phyloP scores from a whole-genome alignment of 2,113 vertebrate genomes.

The Hemichromis elongatus region DNA sequence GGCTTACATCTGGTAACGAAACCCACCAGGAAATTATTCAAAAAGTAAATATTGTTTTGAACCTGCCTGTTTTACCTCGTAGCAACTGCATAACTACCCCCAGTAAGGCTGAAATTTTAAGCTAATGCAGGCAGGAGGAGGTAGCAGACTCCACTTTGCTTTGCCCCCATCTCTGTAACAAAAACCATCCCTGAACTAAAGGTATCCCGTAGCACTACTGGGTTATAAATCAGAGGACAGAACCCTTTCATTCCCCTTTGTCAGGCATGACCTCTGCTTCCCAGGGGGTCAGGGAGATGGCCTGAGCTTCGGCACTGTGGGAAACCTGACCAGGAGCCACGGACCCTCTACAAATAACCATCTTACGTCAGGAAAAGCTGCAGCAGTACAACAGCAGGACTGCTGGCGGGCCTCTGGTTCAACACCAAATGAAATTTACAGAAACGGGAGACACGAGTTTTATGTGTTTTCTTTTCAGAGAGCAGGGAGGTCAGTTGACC shows the following conservation, averaged over 20 bases:
- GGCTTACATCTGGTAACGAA: slow-evolving; percentile 21
- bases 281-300: slow-evolving; percentile 39
- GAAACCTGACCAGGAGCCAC: slow-evolving; percentile 57
- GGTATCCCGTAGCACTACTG: slow-evolving; percentile 57
- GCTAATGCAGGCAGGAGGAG: slow-evolving; percentile 22
- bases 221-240: slow-evolving; percentile 73
- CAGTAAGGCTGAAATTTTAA: slow-evolving; percentile 17
- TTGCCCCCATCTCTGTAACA: slow-evolving; percentile 41
- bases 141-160: background rate
- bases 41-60: background rate
- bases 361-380: slow-evolving; percentile 39
- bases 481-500: slow-evolving; percentile 32
- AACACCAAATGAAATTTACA: slow-evolving; percentile 23
- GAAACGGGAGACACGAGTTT: slow-evolving; percentile 36
- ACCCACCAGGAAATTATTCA: background rate
- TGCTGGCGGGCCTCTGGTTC: background rate
- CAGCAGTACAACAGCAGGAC: slow-evolving; percentile 14
- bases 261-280: slow-evolving; percentile 65
- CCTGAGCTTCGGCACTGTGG: slow-evolving; percentile 28
- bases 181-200: slow-evolving; percentile 45
- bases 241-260: slow-evolving; percentile 64
- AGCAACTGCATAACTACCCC: background rate
- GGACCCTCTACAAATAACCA: slow-evolving; percentile 49
- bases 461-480: slow-evolving; percentile 25
- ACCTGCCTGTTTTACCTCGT: background rate